phyloP scores from a whole-genome alignment of 2,888 invertebrate species.

The Troides oblongomaculatus region DNA sequence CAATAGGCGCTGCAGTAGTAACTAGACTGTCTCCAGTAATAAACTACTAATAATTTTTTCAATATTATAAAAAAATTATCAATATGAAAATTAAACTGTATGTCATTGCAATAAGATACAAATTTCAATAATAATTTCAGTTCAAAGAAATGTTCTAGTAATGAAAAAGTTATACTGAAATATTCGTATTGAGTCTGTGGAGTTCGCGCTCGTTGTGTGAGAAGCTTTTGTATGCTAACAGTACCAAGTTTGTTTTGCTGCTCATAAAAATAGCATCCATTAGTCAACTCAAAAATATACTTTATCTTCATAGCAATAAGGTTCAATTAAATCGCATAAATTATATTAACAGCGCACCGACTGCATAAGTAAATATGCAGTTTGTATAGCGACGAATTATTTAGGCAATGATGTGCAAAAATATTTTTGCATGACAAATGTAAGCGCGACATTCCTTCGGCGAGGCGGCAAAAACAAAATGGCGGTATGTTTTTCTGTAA shows the following conservation, averaged over 20 bases:
- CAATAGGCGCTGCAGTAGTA: too few species aligned
- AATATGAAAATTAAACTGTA: slow-evolving; percentile 13
- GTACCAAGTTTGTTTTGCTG: too few species aligned
- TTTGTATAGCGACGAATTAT: slow-evolving; percentile 42
- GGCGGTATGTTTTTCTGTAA: slow-evolving; percentile 7
- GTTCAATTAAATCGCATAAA: too few species aligned
- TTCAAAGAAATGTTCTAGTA: slow-evolving; percentile 4
- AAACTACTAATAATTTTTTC: too few species aligned
- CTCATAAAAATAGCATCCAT: too few species aligned
- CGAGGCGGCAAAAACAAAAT: slow-evolving; percentile 8
- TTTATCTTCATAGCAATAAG: too few species aligned
- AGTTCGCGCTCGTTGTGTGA: slow-evolving; percentile 44
- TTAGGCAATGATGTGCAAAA: slow-evolving; percentile 52
- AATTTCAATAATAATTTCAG: neutral
- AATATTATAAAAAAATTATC: too few species aligned
- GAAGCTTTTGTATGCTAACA: slow-evolving; percentile 42
- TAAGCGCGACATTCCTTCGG: slow-evolving; percentile 25
- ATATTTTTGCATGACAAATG: slow-evolving; percentile 43
- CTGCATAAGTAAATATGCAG: slow-evolving; percentile 10
- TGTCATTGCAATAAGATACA: neutral
- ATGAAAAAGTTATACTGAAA: slow-evolving; percentile 36
- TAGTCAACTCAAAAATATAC: too few species aligned
- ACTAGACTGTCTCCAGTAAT: too few species aligned
- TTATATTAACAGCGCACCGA: too few species aligned
- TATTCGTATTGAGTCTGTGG: slow-evolving; percentile 46